Conservation (phyloP, 2,888 invertebrate species). For the Rutpela maculata region DNA sequence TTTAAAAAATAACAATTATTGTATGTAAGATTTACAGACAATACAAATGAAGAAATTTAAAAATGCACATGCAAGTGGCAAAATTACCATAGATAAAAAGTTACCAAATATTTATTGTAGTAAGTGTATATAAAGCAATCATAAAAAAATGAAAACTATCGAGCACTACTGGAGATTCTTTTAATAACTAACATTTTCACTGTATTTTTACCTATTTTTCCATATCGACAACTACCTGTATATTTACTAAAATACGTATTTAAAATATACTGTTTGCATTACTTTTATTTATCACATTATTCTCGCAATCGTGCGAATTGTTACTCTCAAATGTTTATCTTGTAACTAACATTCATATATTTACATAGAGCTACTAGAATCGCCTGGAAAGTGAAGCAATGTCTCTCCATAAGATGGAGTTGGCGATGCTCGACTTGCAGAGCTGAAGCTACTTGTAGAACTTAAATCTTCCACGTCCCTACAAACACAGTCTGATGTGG, state of each 20-base stretch:
- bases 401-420: constrained; percentile 86
- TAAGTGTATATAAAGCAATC: no score
- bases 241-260: neutral
- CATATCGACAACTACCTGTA: neutral
- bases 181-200: neutral
- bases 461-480: constrained; percentile 85
- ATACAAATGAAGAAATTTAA: no score
- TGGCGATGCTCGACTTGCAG: constrained; percentile 87
- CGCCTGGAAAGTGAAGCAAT: constrained; percentile 86
- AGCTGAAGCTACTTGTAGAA: constrained; percentile 87
- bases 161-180: no score
- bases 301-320: neutral
- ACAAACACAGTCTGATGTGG: constrained; percentile 78
- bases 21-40: no score
- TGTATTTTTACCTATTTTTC: neutral
- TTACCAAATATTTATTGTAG: no score
- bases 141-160: no score
- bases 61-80: no score
- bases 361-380: constrained; percentile 76
- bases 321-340: neutral
- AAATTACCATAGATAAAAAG: no score
- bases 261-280: neutral
- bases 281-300: constrained; percentile 11
- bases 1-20: no score
- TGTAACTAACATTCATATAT: neutral